These are phyloP conservation scores for Polypterus bichir DNA, from an alignment of 2,113 vertebrate genomes.

Conservation along the genomic window DNA sequence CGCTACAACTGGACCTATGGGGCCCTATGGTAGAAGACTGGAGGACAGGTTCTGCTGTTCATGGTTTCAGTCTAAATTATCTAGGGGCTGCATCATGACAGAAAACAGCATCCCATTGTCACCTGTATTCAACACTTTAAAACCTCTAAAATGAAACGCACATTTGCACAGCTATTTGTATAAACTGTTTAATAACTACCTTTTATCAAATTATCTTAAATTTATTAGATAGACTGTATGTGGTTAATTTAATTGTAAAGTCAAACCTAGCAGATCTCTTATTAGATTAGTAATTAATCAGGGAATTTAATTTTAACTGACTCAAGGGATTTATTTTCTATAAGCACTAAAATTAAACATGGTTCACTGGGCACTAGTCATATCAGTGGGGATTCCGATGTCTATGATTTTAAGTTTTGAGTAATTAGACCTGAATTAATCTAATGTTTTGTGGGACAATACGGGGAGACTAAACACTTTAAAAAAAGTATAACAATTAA, in stretches of 20 bases:
- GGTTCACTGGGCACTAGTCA: neutral
- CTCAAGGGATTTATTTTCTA: neutral
- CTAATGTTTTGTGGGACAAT: neutral
- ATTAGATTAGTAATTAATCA: neutral
- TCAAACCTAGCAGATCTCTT: neutral
- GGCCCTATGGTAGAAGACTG: too few relatives aligned
- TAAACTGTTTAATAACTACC: neutral
- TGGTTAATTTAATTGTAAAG: neutral
- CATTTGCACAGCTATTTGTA: too few relatives aligned
- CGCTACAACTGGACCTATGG: too few relatives aligned
- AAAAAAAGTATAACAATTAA: neutral
- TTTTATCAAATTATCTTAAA: neutral
- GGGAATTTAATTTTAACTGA: neutral
- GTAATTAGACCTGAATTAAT: conserved; percentile 3
- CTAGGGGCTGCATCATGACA: too few relatives aligned
- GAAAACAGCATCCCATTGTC: too few relatives aligned
- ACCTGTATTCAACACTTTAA: too few relatives aligned
- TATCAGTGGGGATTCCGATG: neutral
- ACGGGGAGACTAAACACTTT: neutral
- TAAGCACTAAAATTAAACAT: neutral
- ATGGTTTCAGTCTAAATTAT: too few relatives aligned
- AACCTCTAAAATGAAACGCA: too few relatives aligned
- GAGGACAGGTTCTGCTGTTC: too few relatives aligned
- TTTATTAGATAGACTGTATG: neutral
- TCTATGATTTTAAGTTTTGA: neutral